These are phyloP conservation scores for Athalia cordata DNA, from an alignment of 2,888 invertebrate species.

Conservation along the genomic window DNA sequence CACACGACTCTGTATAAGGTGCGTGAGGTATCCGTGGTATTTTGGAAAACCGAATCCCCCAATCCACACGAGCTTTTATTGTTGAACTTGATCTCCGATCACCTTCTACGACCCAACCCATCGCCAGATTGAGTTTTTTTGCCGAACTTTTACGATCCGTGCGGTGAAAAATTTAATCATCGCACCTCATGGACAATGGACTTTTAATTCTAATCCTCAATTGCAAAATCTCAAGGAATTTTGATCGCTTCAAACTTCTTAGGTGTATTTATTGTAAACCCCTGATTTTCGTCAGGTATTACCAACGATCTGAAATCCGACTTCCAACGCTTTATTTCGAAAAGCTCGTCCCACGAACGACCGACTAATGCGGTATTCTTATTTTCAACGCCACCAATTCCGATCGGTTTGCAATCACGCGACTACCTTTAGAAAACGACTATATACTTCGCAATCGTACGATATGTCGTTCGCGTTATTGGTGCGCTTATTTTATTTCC, in stretches of 20 bases:
- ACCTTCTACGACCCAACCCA: not conserved
- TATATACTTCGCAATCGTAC: not conserved
- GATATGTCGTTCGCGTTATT: constrained; percentile 19
- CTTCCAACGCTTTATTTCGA: too few relatives aligned
- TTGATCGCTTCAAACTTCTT: too few relatives aligned
- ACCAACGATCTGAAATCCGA: not conserved
- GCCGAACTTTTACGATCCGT: too few relatives aligned
- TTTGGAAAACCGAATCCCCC: not conserved
- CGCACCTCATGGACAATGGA: too few relatives aligned
- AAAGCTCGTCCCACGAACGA: too few relatives aligned
- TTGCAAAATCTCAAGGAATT: too few relatives aligned
- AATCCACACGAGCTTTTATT: too few relatives aligned
- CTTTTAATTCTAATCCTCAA: too few relatives aligned
- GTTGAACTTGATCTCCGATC: not conserved
- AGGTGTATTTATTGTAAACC: too few relatives aligned
- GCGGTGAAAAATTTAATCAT: too few relatives aligned
- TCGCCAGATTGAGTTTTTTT: not conserved
- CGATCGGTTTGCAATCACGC: not conserved
- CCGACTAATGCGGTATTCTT: too few relatives aligned
- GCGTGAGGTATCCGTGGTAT: not conserved
- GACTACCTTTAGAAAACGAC: not conserved
- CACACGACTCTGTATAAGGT: not conserved
- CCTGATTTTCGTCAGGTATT: not conserved
- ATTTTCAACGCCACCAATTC: not conserved
- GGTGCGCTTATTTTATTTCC: constrained; percentile 23